Evolutionary conservation across 2,888 invertebrate species (phyloP), one percentile per base, ranked within the genome.

Genomic region (Spilosoma lubricipeda): DNA sequence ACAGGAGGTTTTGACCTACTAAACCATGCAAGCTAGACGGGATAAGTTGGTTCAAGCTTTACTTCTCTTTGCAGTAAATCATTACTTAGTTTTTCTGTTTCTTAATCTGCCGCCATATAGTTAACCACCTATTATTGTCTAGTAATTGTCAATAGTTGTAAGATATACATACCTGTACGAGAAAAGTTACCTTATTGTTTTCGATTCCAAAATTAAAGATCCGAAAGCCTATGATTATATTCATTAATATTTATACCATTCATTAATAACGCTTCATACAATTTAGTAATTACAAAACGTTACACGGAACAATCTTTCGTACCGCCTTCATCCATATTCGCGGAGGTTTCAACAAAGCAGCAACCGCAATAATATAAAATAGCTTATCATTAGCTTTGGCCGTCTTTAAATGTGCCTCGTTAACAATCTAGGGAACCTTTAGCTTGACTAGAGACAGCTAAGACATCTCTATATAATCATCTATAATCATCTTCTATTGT

Each of bases 311-410:
- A 66, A 56, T 67, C 20, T 7, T 56, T 68, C 11, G n/a, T 48
- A 36, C 5, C 20, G 48, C 18, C 2, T 48, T 18, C 42, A 71
- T 71, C 75, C n/a, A 67, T 27, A 15, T 63, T 52, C 70, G 56
- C 64, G 30, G 45, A 67, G 23, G 42, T 36, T 74, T 42, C 5
- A 68, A 20, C 45, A 64, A 66, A 63, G 68, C 52, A 56, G 70
- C 73, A 75, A 78, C 78, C 77, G 75, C 67, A 59, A 48, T 75
- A 76, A 80, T 77, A 75, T 52, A 36, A 71, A 71, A 74, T 80
- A 71, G 76, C 45, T 67, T 67, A 7, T 76, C 70, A 0, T 67
- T 73, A 65, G 67, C 39, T 27, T 27, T 39, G 52, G 67, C 68
- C 67, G 42, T 20, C 52, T 63, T 73, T 67, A 67, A 75, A 71